phyloP scores from a whole-genome alignment of 2,797 vertebrate genomes.

The Typhlichthys eigenmanni region DNA sequence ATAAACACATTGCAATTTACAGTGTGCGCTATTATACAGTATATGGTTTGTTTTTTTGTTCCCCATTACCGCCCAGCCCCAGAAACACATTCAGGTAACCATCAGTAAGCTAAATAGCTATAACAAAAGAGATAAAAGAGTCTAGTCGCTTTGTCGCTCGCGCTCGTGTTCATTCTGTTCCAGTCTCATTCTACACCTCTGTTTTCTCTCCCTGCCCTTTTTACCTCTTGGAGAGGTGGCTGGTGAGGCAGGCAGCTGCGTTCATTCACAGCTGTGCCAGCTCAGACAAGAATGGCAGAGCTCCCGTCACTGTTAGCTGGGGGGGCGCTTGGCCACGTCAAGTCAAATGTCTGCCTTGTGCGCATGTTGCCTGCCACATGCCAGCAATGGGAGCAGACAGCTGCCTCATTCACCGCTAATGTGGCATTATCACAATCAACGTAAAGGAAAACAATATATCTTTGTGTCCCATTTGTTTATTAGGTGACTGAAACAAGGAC shows the following conservation, averaged over 20 bases:
- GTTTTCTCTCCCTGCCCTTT: not conserved
- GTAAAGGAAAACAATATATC: too few species aligned
- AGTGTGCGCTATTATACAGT: too few species aligned
- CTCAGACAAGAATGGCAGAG: slow-evolving; percentile 29
- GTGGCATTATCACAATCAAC: slow-evolving; percentile 39
- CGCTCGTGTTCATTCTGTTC: not conserved
- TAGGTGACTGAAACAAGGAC: slow-evolving; percentile 98
- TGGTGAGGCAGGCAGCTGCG: slow-evolving; percentile 34
- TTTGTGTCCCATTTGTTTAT: slow-evolving; percentile 36
- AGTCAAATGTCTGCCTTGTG: slow-evolving; percentile 10
- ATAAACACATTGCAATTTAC: not conserved
- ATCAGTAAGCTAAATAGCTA: too few species aligned
- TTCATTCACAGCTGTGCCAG: slow-evolving; percentile 44
- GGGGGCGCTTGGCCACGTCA: slow-evolving; percentile 29
- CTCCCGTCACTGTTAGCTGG: slow-evolving; percentile 39
- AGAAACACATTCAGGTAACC: too few species aligned
- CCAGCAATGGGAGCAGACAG: slow-evolving; percentile 56
- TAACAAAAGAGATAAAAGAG: too few species aligned
- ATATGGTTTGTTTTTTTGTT: too few species aligned
- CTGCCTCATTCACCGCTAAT: slow-evolving; percentile 57
- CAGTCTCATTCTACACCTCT: not conserved
- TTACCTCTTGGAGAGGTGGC: slow-evolving; percentile 10
- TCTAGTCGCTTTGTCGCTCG: not conserved
- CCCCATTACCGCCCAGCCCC: too few species aligned
- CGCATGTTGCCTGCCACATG: slow-evolving; percentile 15